These are phyloP conservation scores for Escarpia spicata DNA, from an alignment of 2,888 invertebrate genomes.

Conservation along the genomic window DNA sequence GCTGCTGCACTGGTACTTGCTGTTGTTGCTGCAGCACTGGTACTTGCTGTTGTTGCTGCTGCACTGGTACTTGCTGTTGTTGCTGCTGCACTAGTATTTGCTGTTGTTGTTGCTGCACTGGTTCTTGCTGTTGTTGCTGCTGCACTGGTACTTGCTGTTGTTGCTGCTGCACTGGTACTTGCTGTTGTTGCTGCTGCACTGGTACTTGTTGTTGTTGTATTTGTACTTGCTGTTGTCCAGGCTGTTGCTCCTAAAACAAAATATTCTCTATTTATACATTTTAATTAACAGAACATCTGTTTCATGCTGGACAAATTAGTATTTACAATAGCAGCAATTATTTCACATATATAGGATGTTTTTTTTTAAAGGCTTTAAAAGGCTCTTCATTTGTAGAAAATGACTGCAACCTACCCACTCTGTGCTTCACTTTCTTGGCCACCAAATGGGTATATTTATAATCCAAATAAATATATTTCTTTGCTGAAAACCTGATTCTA, in stretches of 20 bases:
- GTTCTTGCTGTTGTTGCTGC: neutral
- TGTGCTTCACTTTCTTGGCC: too few species aligned
- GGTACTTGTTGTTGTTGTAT: neutral
- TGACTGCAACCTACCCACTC: too few species aligned
- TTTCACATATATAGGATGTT: too few species aligned
- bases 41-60: neutral
- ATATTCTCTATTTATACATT: neutral
- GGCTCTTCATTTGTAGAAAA: too few species aligned
- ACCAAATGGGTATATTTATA: too few species aligned
- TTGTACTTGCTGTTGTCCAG: neutral
- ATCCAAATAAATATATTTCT: too few species aligned
- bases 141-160: neutral
- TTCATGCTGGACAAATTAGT: too few species aligned
- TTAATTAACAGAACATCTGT: neutral
- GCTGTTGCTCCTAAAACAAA: slow-evolving; percentile 10
- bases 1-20: neutral
- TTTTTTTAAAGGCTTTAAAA: too few species aligned
- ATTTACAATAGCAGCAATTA: too few species aligned
- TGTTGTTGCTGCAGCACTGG: neutral
- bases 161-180: neutral
- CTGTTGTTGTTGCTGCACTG: neutral
- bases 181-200: neutral
- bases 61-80: neutral
- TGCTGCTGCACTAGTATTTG: neutral
- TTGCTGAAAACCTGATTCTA: too few species aligned